Percentiles rank a stretch among this genome's conserved stretches.
Conservation (phyloP, 2,888 invertebrate species). For the Dasypogon diadema region DNA sequence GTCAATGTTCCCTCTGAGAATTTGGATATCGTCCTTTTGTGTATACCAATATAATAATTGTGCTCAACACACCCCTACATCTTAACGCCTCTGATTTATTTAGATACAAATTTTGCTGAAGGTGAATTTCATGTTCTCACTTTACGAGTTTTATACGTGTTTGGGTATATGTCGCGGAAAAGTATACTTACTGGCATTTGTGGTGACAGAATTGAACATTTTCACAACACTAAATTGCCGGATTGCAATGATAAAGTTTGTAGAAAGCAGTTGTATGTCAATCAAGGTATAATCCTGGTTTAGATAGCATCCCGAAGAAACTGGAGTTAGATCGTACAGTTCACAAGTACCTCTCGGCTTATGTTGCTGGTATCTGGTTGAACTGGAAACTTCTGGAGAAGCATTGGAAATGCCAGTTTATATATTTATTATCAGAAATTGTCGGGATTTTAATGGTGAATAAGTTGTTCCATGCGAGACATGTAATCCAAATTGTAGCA, state of each 20-base stretch:
- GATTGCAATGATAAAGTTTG: conserved; percentile 19
- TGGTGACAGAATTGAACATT: conserved; percentile 8
- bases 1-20: background rate
- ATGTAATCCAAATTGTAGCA: too few relatives aligned
- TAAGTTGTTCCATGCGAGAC: too few relatives aligned
- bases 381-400: conserved; percentile 21
- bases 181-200: too few relatives aligned
- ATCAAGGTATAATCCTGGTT: conserved; percentile 3
- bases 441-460: conserved; percentile 5
- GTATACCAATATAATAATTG: conserved; percentile 21
- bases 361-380: background rate
- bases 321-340: background rate
- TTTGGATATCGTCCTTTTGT: conserved; percentile 5
- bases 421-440: conserved; percentile 25
- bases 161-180: background rate
- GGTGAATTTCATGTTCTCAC: conserved; percentile 11
- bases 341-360: conserved; percentile 5
- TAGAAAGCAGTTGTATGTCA: conserved; percentile 9
- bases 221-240: conserved; percentile 2
- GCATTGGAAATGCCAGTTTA: background rate
- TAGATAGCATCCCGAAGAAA: background rate
- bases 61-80: background rate
- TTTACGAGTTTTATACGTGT: conserved; percentile 15
- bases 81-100: conserved; percentile 10
- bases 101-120: conserved; percentile 9